A percentile compares a stretch with the other conserved stretches of the same genome.
These are phyloP conservation scores for Chymomyza costata DNA, from an alignment of 1,140 invertebrate genomes.

Conservation along the genomic window DNA sequence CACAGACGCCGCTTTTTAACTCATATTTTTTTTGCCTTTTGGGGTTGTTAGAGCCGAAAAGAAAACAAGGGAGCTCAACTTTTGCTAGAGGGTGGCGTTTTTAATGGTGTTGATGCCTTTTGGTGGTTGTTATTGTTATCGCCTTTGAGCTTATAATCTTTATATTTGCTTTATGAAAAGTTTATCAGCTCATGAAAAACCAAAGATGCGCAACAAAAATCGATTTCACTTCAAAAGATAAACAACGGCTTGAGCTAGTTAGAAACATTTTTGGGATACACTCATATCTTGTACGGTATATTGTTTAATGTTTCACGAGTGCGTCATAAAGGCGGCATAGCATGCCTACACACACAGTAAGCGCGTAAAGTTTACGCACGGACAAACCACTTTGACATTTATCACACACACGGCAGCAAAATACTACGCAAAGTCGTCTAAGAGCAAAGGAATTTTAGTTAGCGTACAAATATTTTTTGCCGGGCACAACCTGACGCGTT, in stretches of 20 bases:
- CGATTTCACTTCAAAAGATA: conserved; percentile 12
- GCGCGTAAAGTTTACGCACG: too few species aligned
- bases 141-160: conserved; percentile 19
- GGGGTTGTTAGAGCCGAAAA: conserved; percentile 8
- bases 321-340: too few species aligned
- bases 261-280: conserved; percentile 12
- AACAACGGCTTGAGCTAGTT: not conserved
- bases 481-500: conserved; percentile 66
- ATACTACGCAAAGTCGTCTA: too few species aligned
- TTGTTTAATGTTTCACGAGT: conserved; percentile 4
- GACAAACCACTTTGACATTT: too few species aligned
- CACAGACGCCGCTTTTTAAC: not conserved
- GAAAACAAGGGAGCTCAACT: too few species aligned
- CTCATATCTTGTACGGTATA: not conserved
- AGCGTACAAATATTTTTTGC: conserved; percentile 12
- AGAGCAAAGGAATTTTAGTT: conserved; percentile 3
- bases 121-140: conserved; percentile 8
- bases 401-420: too few species aligned
- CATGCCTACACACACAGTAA: too few species aligned
- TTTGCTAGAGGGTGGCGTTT: conserved; percentile 18
- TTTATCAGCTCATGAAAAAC: conserved; percentile 27
- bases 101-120: conserved; percentile 18
- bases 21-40: conserved; percentile 2
- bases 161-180: not conserved
- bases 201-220: conserved; percentile 9